Base-by-base conservation (phyloP, 2,797 vertebrate genomes). In the Mormyrus hasselquistii region DNA sequence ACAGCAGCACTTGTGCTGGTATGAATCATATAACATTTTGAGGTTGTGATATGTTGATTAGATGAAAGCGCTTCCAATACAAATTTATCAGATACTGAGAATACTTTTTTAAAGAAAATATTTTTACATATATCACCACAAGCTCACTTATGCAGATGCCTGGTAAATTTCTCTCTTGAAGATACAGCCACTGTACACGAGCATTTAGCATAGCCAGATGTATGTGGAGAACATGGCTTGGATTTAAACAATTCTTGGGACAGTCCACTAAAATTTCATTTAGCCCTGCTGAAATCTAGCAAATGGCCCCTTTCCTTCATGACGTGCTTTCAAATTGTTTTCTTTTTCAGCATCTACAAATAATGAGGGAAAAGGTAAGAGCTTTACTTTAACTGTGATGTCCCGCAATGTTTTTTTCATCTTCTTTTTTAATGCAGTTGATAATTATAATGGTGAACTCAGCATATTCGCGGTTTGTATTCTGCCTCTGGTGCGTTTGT, bases 301-400 rank as follows among this genome's bases (percentile, higher is more conserved):
- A 62, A 62, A 62, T 62, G 59, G 22, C 59, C 59, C 2, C 65
- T 69, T 10, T 14, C 34, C 19, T 44, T 41, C 73, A 44, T 79
- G 82, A 22, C 44, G 38, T 79, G 73, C 44, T 79, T 89, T 79
- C 65, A 55, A 50, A 50, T 84, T 57, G 22, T 41, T 65, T 76
- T 88, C 22, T 88, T 87, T 22, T 88, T 22, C 47, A 92, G 92
- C 91, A 2, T 90, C 91, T 44, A 88, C 89, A 57, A 85, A 90
- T 89, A 84, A 90, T 87, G 89, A 91, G 7, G 69, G 52, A 53
- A 34, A 90, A 0, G 92, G 92, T 92, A 90, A 90, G 92, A 50
- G 14, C 38, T 50, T 47, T 41, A 50, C 82, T 44, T 84, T 25
- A 44, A 50, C 44, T 2, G 25, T 83, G 44, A 41, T 41, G 73